Evolutionary conservation across 2,888 invertebrate genomes (phyloP), one percentile per base, ranked within the genome.

Genomic region (Drepana falcataria): DNA sequence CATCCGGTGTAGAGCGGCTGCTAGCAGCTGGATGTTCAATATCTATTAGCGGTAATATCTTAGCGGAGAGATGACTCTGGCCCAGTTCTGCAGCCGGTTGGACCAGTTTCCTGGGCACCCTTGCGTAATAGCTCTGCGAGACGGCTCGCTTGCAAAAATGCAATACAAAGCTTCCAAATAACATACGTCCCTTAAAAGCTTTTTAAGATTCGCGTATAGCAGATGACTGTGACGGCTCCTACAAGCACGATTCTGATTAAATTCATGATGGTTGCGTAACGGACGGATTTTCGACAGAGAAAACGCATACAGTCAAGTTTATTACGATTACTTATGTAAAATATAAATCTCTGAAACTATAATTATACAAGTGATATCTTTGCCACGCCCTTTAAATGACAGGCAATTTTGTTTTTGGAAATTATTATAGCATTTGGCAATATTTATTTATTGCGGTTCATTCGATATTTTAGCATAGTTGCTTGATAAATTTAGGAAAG

Each of bases 41-140:
- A 87, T 89, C 87, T 90, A 90, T 88, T 87, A 87, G 84, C 79
- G 78, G 85, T 81, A 81, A 84, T 86, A 87, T 83, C 75, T 85
- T 82, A 82, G 80, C 75, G 69, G 79, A 79, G 85, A 86, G 87
- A 90, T 89, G 88, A 77, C 76, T 85, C 84, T 90, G 90, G 81
- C 90, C 90, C 87, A 89, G 87, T 80, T 90, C 79, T 69, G 73
- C 60, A 82, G 83, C 91, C 88, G 89, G 91, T 90, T 70, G 73
- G 70, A 87, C 89, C 85, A 85, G 89, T 90, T 87, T 78, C 66
- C 65, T 80, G 78, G 75, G 73, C 83, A 88, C 85, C 86, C 82
- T 90, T 89, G 83, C 89, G 86, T 85, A 90, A 90, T 79, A 71
- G 62, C 71, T 67, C 62, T 21, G 61, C 72, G 71, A 72, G 73